Conservation (phyloP, 2,797 vertebrate species). For the Manis pentadactyla region DNA sequence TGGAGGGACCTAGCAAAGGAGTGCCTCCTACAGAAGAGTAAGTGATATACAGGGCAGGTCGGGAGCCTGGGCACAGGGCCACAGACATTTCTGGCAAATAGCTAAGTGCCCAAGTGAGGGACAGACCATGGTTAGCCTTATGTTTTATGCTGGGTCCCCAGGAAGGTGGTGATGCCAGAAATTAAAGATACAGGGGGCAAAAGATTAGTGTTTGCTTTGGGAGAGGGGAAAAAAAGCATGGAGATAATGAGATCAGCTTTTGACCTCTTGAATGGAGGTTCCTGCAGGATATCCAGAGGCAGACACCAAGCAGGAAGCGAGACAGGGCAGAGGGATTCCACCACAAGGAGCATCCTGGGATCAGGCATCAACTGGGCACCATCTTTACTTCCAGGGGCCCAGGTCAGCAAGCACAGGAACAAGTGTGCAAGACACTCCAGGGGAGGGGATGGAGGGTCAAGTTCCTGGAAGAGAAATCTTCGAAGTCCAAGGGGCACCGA, state of each 20-base stretch:
- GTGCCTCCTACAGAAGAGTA: not conserved
- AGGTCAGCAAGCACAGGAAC: not conserved
- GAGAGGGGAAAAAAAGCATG: not conserved
- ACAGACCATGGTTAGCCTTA: not conserved
- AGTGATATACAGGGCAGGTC: not conserved
- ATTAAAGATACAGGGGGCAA: not conserved
- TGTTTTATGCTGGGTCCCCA: not conserved
- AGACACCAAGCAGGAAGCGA: not conserved
- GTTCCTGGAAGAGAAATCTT: not conserved
- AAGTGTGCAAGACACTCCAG: not conserved
- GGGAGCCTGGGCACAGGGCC: not conserved
- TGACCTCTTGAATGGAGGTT: not conserved
- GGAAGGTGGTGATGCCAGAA: not conserved
- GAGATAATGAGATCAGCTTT: not conserved
- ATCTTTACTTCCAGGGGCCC: not conserved
- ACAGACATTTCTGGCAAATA: not conserved
- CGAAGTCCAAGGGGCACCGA: not conserved
- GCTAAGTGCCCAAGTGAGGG: not conserved
- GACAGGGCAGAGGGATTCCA: not conserved
- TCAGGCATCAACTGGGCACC: not conserved
- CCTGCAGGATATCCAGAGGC: not conserved
- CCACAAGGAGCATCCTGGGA: no score
- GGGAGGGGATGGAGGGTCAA: not conserved
- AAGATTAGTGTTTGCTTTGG: not conserved
- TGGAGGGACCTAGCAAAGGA: not conserved